phyloP scores from a whole-genome alignment of 2,888 invertebrate species.

The Monoplex corrugatus region DNA sequence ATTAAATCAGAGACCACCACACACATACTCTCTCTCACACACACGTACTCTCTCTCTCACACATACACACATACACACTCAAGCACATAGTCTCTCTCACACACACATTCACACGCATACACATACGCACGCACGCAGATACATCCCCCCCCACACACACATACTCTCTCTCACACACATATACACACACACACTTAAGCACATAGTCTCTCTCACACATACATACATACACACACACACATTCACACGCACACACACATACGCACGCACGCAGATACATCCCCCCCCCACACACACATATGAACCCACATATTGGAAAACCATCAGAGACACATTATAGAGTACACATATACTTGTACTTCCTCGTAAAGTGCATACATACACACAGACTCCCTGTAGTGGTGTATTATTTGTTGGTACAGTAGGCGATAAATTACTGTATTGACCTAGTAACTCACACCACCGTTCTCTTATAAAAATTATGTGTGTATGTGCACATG shows the following conservation, averaged over 20 bases:
- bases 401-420: background rate
- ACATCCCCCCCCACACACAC: slow-evolving; percentile 4
- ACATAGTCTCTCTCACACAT: background rate
- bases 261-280: background rate
- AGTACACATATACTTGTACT: too few species aligned
- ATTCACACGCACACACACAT: background rate
- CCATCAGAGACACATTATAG: too few species aligned
- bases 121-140: background rate
- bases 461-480: too few species aligned
- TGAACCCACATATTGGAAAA: too few species aligned
- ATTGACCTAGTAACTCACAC: too few species aligned
- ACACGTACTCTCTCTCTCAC: background rate
- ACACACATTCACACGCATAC: too few species aligned
- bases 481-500: too few species aligned
- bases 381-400: background rate
- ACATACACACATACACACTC: too few species aligned
- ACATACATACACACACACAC: too few species aligned
- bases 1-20: too few species aligned
- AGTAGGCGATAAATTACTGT: too few species aligned
- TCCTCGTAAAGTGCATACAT: background rate
- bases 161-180: background rate
- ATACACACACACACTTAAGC: background rate
- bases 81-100: background rate
- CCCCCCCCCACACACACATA: background rate
- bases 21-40: background rate